Evolutionary conservation across 2,888 invertebrate genomes (phyloP).

Genomic region (Chrysolina oricalcia): DNA sequence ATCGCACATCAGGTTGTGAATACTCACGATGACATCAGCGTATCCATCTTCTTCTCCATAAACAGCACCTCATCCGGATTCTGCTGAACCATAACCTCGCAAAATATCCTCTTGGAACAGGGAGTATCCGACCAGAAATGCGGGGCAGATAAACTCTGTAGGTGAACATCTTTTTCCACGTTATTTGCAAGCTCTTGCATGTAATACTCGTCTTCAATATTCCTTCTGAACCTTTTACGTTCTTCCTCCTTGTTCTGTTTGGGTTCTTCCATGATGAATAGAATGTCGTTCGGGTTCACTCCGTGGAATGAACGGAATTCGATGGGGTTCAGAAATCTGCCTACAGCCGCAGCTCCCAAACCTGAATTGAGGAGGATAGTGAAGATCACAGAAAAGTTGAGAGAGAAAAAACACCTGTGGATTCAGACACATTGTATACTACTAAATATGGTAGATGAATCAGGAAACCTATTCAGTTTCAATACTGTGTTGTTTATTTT

Average conservation of each 20-base stretch:
- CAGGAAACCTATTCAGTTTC: too few species aligned
- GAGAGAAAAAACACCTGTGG: too few species aligned
- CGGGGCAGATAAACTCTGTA: slow-evolving; percentile 62
- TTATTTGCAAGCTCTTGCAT: slow-evolving; percentile 66
- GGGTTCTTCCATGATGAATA: slow-evolving; percentile 64
- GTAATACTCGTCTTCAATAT: slow-evolving; percentile 68
- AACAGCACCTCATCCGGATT: slow-evolving; percentile 80
- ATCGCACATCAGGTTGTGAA: too few species aligned
- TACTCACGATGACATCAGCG: slow-evolving; percentile 83
- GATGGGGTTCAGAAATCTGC: slow-evolving; percentile 75
- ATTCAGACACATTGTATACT: too few species aligned
- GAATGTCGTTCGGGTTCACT: slow-evolving; percentile 62
- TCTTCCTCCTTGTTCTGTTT: slow-evolving; percentile 44
- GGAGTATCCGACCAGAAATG: slow-evolving; percentile 83
- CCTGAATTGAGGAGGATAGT: slow-evolving; percentile 64
- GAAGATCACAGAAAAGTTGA: too few species aligned
- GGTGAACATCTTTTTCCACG: slow-evolving; percentile 63
- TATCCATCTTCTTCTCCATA: slow-evolving; percentile 88
- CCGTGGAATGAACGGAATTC: slow-evolving; percentile 62
- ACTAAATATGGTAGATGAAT: too few species aligned
- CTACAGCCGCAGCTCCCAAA: slow-evolving; percentile 86
- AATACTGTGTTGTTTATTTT: too few species aligned
- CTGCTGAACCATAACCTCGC: slow-evolving; percentile 82
- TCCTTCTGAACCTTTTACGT: slow-evolving; percentile 65
- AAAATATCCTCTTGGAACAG: slow-evolving; percentile 85